Evolutionary conservation across 2,113 vertebrate species (phyloP).

Genomic region (Dasyornis broadbenti): DNA sequence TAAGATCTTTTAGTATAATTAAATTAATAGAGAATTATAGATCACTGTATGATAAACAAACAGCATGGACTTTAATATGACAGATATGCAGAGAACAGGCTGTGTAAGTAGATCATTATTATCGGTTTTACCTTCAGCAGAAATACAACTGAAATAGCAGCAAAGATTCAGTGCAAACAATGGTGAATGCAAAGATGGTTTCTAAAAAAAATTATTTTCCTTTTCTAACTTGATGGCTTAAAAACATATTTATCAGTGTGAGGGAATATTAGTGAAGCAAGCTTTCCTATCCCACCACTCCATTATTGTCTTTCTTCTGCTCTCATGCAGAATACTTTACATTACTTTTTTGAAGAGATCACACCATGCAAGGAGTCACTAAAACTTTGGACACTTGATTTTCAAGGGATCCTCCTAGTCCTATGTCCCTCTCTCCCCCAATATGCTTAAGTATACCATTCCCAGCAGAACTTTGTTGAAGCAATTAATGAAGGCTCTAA

Average conservation of each 20-base stretch:
- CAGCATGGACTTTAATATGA: constrained; percentile 86
- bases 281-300: background rate
- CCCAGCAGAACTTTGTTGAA: background rate
- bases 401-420: background rate
- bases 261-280: background rate
- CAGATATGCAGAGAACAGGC: constrained; percentile 82
- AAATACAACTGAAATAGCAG: constrained; percentile 44
- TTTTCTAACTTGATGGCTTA: background rate
- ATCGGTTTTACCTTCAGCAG: constrained; percentile 79
- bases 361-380: background rate
- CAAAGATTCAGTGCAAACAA: background rate
- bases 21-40: constrained; percentile 95
- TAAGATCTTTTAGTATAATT: constrained; percentile 96
- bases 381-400: background rate
- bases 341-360: background rate
- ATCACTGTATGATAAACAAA: constrained; percentile 94
- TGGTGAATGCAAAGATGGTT: background rate
- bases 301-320: background rate
- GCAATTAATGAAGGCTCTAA: background rate
- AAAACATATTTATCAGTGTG: background rate
- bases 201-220: background rate
- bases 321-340: background rate
- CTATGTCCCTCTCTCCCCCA: background rate
- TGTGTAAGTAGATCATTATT: constrained; percentile 87
- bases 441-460: background rate